These are phyloP conservation scores for Aphrophora alni DNA, from an alignment of 2,888 invertebrate species.

Conservation along the genomic window DNA sequence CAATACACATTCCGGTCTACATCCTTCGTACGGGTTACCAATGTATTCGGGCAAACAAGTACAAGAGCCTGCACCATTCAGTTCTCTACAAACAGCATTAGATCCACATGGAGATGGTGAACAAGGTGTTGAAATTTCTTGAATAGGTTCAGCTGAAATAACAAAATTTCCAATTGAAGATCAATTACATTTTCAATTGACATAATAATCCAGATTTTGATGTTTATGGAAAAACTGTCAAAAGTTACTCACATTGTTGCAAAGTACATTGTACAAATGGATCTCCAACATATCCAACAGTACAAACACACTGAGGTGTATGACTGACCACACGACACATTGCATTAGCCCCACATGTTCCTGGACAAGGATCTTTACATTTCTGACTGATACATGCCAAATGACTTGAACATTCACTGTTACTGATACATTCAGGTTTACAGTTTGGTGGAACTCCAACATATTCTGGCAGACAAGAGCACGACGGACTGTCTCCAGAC, in stretches of 20 bases:
- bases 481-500: slow-evolving; percentile 69
- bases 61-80: slow-evolving; percentile 75
- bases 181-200: too few relatives aligned
- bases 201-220: slow-evolving; percentile 1
- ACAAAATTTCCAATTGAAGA: neutral
- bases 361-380: slow-evolving; percentile 73
- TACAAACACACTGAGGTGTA: slow-evolving; percentile 73
- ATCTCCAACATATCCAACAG: slow-evolving; percentile 69
- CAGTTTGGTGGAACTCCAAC: slow-evolving; percentile 79
- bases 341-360: slow-evolving; percentile 71
- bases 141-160: slow-evolving; percentile 51
- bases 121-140: slow-evolving; percentile 57
- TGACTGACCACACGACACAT: slow-evolving; percentile 74
- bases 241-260: slow-evolving; percentile 46
- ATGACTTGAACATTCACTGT: slow-evolving; percentile 58
- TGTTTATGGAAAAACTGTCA: slow-evolving; percentile 53
- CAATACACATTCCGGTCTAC: slow-evolving; percentile 58
- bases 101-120: slow-evolving; percentile 61
- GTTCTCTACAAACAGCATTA: slow-evolving; percentile 65
- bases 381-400: slow-evolving; percentile 72
- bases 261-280: slow-evolving; percentile 60
- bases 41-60: slow-evolving; percentile 72
- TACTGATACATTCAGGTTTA: slow-evolving; percentile 70
- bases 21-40: too few relatives aligned
- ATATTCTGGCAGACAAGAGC: slow-evolving; percentile 74